These are phyloP conservation scores for Pegoplata infirma DNA, from an alignment of 2,888 invertebrate genomes.

Conservation along the genomic window DNA sequence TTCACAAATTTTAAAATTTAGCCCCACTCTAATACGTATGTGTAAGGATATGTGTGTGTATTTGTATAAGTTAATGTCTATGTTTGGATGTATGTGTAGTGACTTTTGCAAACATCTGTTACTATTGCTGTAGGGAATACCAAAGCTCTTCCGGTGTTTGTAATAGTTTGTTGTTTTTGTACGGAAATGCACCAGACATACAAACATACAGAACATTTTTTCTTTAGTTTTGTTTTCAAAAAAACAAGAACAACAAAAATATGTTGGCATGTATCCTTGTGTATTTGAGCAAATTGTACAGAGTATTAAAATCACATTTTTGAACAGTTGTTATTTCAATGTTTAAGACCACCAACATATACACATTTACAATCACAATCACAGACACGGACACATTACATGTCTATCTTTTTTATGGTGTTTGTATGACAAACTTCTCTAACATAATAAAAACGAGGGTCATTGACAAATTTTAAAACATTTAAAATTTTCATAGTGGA, in stretches of 20 bases:
- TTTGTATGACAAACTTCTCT: constrained; percentile 35
- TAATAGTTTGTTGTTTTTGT: constrained; percentile 14
- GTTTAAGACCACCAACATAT: constrained; percentile 14
- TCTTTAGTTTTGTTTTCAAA: constrained; percentile 46
- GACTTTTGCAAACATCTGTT: constrained; percentile 57
- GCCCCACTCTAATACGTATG: too few relatives aligned
- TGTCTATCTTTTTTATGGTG: constrained; percentile 25
- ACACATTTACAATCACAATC: too few relatives aligned
- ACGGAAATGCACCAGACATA: constrained; percentile 59
- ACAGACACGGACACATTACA: background rate
- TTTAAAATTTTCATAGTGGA: too few relatives aligned
- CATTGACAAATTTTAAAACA: too few relatives aligned
- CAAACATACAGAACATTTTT: too few relatives aligned
- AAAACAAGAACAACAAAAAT: constrained; percentile 28
- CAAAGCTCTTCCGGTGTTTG: constrained; percentile 60
- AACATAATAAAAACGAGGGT: constrained; percentile 18
- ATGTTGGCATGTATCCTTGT: constrained; percentile 37
- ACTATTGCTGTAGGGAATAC: constrained; percentile 55
- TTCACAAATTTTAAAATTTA: too few relatives aligned
- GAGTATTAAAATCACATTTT: constrained; percentile 58
- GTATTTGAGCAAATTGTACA: constrained; percentile 53
- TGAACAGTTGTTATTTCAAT: constrained; percentile 49
- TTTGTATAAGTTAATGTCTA: background rate
- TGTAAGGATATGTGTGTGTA: background rate
- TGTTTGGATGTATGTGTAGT: constrained; percentile 1